Evolutionary conservation across 2,888 invertebrate genomes (phyloP).

Genomic region (Cabera pusaria): DNA sequence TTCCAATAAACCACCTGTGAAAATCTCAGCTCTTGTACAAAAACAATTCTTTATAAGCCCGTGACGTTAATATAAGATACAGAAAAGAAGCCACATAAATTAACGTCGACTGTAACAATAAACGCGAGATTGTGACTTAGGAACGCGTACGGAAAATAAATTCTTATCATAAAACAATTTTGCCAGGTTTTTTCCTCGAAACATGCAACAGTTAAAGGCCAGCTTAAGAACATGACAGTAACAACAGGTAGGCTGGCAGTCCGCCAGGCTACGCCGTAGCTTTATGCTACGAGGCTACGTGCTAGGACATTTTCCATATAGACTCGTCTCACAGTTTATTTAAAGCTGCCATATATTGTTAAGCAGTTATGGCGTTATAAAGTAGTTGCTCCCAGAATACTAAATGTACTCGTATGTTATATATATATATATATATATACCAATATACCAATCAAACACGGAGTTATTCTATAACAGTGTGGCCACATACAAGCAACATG

Average conservation of each 20-base stretch:
- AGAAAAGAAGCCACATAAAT: conserved; percentile 28
- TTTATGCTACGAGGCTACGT: conserved; percentile 37
- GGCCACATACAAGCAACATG: no score
- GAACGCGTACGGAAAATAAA: conserved; percentile 29
- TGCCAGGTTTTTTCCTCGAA: conserved; percentile 35
- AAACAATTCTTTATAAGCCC: conserved; percentile 18
- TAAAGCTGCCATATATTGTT: no score
- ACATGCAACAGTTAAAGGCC: conserved; percentile 53
- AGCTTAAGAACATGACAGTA: conserved; percentile 57
- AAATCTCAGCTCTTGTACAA: no score
- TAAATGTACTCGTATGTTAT: no score
- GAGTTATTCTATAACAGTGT: no score
- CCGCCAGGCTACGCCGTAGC: conserved; percentile 64
- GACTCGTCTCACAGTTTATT: no score
- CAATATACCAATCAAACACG: no score
- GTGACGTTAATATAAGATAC: conserved; percentile 28
- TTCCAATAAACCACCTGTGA: no score
- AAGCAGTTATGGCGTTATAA: no score
- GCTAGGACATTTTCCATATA: no score
- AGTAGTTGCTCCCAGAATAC: no score
- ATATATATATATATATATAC: no score
- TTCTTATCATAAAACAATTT: conserved; percentile 36
- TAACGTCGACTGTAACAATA: conserved; percentile 30
- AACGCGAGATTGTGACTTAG: conserved; percentile 33
- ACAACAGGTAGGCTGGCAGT: conserved; percentile 78